Conservation (phyloP, 2,113 vertebrate species). For the Turdus rufiventris region DNA sequence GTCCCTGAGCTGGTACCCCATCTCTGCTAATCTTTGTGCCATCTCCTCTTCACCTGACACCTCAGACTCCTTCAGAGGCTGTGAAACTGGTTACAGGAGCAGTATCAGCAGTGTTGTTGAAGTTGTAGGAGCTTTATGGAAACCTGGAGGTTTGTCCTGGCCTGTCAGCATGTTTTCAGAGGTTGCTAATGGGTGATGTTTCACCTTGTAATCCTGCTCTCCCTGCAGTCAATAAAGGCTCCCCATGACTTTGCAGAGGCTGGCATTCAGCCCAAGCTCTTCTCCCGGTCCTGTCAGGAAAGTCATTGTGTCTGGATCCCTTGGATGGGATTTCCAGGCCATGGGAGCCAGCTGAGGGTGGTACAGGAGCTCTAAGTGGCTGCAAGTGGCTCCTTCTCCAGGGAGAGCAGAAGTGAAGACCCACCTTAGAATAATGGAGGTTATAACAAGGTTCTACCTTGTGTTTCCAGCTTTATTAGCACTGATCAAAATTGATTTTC, state of each 20-base stretch:
- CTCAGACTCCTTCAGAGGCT: neutral
- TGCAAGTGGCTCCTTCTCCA: neutral
- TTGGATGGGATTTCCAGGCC: neutral
- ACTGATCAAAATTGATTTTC: neutral
- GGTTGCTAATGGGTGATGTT: rapidly evolving
- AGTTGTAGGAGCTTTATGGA: neutral
- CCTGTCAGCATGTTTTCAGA: neutral
- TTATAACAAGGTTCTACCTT: neutral
- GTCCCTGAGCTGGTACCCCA: neutral
- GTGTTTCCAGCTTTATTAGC: neutral
- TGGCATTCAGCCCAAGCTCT: neutral
- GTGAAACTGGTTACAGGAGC: neutral
- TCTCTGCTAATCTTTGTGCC: neutral
- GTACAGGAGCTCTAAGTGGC: neutral
- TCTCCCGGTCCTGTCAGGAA: neutral
- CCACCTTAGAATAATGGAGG: neutral
- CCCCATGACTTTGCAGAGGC: neutral
- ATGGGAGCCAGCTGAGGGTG: rapidly evolving
- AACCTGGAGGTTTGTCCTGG: neutral
- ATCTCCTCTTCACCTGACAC: neutral
- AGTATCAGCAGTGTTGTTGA: neutral
- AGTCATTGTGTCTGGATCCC: rapidly evolving
- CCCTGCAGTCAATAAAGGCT: neutral
- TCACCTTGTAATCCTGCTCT: neutral
- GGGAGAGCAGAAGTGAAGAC: neutral